Conservation (phyloP, 2,888 invertebrate species). For the Petrolisthes manimaculis region DNA sequence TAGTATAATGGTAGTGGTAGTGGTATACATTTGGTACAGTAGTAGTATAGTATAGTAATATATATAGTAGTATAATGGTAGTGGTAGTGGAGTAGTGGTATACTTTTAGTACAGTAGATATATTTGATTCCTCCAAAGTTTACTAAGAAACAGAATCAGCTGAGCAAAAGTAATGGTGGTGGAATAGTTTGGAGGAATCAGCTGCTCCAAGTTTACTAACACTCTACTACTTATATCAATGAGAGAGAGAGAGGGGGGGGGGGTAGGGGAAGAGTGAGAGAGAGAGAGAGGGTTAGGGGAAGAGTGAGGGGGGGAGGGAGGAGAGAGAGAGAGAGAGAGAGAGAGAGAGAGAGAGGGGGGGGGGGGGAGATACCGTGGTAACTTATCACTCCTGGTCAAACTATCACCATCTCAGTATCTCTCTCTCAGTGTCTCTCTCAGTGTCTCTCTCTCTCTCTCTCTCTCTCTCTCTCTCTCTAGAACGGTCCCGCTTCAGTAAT, state of each 20-base stretch:
- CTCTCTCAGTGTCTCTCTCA: slow-evolving; percentile 15
- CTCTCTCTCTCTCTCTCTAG: slow-evolving; percentile 9
- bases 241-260: neutral
- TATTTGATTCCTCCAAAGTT: no score
- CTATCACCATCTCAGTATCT: neutral
- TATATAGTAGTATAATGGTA: no score
- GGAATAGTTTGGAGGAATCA: neutral
- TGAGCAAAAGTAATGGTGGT: neutral
- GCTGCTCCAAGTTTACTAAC: no score
- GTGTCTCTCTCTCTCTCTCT: neutral
- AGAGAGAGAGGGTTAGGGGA: neutral
- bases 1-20: no score
- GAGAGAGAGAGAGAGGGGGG: neutral
- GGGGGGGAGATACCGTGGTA: neutral
- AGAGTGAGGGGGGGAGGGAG: neutral
- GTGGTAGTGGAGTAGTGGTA: no score
- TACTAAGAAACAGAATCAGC: no score
- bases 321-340: neutral
- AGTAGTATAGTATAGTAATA: no score
- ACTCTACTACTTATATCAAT: neutral
- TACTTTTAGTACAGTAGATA: no score
- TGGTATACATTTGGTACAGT: no score
- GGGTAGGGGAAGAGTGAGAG: neutral
- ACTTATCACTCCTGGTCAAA: neutral
- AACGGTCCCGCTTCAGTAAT: no score